These are phyloP conservation scores for Labroides dimidiatus DNA, from an alignment of 2,797 vertebrate genomes.

Conservation along the genomic window DNA sequence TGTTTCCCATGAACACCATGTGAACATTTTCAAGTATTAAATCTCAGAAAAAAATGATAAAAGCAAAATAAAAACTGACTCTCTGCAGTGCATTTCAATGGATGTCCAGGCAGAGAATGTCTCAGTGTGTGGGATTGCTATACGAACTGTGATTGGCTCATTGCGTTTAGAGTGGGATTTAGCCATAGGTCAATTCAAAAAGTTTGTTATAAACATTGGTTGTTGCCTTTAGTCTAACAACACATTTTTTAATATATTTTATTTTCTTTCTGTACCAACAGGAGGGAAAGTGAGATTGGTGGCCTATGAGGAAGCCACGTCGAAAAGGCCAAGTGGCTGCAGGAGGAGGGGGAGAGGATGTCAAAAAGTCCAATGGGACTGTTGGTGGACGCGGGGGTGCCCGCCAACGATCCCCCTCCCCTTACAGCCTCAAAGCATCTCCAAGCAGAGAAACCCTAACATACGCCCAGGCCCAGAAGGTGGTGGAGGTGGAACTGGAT, in stretches of 20 bases:
- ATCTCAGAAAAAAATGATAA: too few species aligned
- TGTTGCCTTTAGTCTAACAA: neutral
- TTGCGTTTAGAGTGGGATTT: too few species aligned
- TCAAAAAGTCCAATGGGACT: slow-evolving; percentile 80
- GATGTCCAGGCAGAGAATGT: too few species aligned
- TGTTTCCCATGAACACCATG: too few species aligned
- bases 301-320: slow-evolving; percentile 95
- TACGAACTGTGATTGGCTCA: too few species aligned
- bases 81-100: too few species aligned
- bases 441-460: slow-evolving; percentile 91
- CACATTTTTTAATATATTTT: slow-evolving; percentile 26
- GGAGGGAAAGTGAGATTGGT: slow-evolving; percentile 70
- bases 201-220: too few species aligned
- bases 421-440: slow-evolving; percentile 93
- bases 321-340: slow-evolving; percentile 86
- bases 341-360: slow-evolving; percentile 77
- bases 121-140: too few species aligned
- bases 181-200: too few species aligned
- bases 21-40: too few species aligned
- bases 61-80: too few species aligned
- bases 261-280: slow-evolving; percentile 45
- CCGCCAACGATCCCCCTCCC: slow-evolving; percentile 89
- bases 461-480: slow-evolving; percentile 94
- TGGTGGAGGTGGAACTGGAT: slow-evolving; percentile 97
- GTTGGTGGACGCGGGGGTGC: slow-evolving; percentile 79